Conservation (phyloP, 2,888 invertebrate genomes). For the Tipula vernalis region DNA sequence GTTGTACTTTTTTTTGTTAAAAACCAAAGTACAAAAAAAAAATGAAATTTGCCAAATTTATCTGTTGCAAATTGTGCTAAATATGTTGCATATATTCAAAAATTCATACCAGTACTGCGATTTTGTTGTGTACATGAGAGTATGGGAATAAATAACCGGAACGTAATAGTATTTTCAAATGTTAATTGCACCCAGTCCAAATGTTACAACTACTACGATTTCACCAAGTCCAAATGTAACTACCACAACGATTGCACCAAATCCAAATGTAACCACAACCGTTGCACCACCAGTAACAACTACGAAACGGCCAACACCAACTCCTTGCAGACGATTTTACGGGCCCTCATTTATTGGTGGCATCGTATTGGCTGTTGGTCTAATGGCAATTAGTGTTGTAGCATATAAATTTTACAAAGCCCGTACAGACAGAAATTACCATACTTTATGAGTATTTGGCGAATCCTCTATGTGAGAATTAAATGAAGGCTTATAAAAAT, state of each 20-base stretch:
- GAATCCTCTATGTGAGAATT: constrained; percentile 6
- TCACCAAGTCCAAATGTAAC: neutral
- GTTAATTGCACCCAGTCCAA: too few relatives aligned
- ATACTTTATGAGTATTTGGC: constrained; percentile 57
- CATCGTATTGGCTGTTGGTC: constrained; percentile 64
- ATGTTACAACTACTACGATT: too few relatives aligned
- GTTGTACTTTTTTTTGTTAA: too few relatives aligned
- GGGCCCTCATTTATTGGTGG: constrained; percentile 74
- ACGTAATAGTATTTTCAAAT: too few relatives aligned
- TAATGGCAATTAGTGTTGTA: constrained; percentile 68
- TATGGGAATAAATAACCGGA: too few relatives aligned
- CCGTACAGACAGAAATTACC: constrained; percentile 74
- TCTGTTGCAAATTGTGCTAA: too few relatives aligned
- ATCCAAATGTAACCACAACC: constrained; percentile 11
- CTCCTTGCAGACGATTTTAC: constrained; percentile 45
- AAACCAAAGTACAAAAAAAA: too few relatives aligned
- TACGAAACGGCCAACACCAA: constrained; percentile 22
- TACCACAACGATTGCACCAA: neutral
- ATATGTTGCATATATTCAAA: too few relatives aligned
- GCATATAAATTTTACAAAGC: constrained; percentile 82
- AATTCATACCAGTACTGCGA: too few relatives aligned
- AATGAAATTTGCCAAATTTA: too few relatives aligned
- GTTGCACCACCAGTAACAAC: constrained; percentile 17
- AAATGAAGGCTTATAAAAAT: constrained; percentile 5
- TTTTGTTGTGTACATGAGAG: too few relatives aligned